Evolutionary conservation across 2,888 invertebrate genomes (phyloP).

Genomic region (Aelia acuminata): DNA sequence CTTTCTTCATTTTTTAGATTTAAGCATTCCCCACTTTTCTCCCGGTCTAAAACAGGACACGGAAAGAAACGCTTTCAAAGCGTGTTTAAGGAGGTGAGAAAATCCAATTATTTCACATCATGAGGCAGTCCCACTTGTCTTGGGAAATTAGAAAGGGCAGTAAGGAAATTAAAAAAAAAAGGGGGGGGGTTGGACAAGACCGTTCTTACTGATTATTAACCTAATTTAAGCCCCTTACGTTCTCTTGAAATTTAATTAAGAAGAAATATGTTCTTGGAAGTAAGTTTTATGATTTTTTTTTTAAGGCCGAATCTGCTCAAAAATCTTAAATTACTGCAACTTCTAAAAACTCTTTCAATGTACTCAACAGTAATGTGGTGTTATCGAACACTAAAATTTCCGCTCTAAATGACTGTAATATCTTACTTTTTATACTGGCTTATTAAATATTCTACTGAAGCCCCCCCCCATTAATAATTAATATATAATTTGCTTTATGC

Average conservation of each 20-base stretch:
- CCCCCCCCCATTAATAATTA: too few relatives aligned
- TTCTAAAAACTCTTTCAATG: neutral
- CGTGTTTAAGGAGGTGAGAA: slow-evolving; percentile 31
- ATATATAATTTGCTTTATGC: too few relatives aligned
- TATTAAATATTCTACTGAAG: too few relatives aligned
- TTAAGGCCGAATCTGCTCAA: neutral
- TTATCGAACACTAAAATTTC: neutral
- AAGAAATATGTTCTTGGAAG: neutral
- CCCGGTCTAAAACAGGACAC: neutral
- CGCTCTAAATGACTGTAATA: too few relatives aligned
- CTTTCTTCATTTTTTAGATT: neutral
- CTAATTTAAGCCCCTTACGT: slow-evolving; percentile 16
- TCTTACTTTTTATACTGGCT: too few relatives aligned
- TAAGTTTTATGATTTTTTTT: neutral
- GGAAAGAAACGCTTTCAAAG: neutral
- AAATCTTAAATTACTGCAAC: slow-evolving; percentile 3
- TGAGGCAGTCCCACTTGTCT: slow-evolving; percentile 37
- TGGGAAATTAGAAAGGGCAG: slow-evolving; percentile 17
- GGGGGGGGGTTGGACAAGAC: neutral
- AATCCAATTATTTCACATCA: slow-evolving; percentile 56
- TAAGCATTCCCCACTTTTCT: slow-evolving; percentile 9
- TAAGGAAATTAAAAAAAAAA: neutral
- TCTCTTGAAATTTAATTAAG: slow-evolving; percentile 19
- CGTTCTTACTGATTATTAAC: neutral
- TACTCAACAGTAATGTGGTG: neutral